Evolutionary conservation across 2,797 vertebrate species (phyloP), one percentile per base, ranked within the genome.

Genomic region (Manis javanica): DNA sequence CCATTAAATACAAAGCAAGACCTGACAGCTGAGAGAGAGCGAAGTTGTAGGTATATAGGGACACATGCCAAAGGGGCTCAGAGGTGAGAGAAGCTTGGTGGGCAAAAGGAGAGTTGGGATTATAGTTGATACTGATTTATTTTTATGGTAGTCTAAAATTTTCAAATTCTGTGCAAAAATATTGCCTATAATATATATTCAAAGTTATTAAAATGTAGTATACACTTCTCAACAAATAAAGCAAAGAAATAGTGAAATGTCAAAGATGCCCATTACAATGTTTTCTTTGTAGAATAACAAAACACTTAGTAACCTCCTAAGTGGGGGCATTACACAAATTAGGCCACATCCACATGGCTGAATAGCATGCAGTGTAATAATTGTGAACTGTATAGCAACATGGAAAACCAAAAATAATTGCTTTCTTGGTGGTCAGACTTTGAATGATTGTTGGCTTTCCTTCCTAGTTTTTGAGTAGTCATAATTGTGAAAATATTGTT

Each of bases 1-100:
- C 34, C 34, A 18, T 57, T 24, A 93, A 93, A 68, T 49, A 34
- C 84, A 90, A 82, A 93, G 66, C 74, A 72, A 96, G 46, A 85
- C 3, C 2, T 51, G 53, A 85, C 37, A 34, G 39, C 59, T 37
- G 49, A 77, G 81, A 51, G 46, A 15, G 37, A 42, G 23, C 37
- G 16, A 72, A 31, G 64, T 34, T 1, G 0, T 24, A 19, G 21
- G 61, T 10, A 31, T 39, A 21, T 15, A 71, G 29, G 29, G 21
- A 78, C 4, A 34, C 1, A 10, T 18, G n/a, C 37, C 64, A 1
- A 71, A 29, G 53, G 81, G 61, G 21, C 42, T 34, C 39, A 61
- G 51, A 89, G 57, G 21, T 16, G 51, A 85, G 51, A 75, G 75
- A 75, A 49, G 19, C 46, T 74, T 53, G 66, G 51, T n/a, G 34